Evolutionary conservation across 1,140 invertebrate genomes (phyloP).

Genomic region (Drosophila orena): DNA sequence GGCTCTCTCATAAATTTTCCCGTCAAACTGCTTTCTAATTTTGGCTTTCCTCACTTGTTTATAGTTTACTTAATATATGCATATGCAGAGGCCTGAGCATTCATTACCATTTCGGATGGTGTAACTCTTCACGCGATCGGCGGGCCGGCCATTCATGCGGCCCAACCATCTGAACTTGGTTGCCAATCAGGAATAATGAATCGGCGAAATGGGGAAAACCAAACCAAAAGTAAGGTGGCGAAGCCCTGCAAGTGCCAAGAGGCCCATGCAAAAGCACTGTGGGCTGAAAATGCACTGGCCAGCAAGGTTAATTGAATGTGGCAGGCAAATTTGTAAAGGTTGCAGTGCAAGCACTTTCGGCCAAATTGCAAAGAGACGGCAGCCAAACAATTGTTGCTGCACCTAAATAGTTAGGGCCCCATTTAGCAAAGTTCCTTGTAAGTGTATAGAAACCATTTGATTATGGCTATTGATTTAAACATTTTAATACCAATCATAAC

Average conservation of each 20-base stretch:
- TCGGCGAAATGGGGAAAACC: constrained; percentile 31
- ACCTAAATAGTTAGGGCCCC: background rate
- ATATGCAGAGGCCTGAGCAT: constrained; percentile 24
- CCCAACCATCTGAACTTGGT: constrained; percentile 53
- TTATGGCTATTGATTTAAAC: no score
- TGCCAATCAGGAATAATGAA: constrained; percentile 7
- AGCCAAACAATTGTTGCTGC: constrained; percentile 24
- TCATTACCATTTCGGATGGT: constrained; percentile 59
- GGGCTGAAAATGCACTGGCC: constrained; percentile 53
- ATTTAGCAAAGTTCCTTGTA: background rate
- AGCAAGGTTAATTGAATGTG: constrained; percentile 68
- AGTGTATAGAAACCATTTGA: background rate
- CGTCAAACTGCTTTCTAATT: constrained; percentile 78
- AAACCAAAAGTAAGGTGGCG: constrained; percentile 28
- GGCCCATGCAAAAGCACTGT: constrained; percentile 35
- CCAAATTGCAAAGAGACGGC: constrained; percentile 1
- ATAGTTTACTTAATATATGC: constrained; percentile 33
- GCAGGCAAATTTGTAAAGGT: constrained; percentile 35
- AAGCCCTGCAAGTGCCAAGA: constrained; percentile 55
- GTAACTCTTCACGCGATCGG: constrained; percentile 77
- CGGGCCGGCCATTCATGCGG: constrained; percentile 69
- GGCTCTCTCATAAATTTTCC: constrained; percentile 66
- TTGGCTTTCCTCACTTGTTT: constrained; percentile 60
- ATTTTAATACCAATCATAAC: no score
- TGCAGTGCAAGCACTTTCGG: constrained; percentile 23